Percentiles rank a stretch among this genome's conserved stretches.
phyloP scores from a whole-genome alignment of 1,140 invertebrate genomes.

The Eriosoma lanigerum region DNA sequence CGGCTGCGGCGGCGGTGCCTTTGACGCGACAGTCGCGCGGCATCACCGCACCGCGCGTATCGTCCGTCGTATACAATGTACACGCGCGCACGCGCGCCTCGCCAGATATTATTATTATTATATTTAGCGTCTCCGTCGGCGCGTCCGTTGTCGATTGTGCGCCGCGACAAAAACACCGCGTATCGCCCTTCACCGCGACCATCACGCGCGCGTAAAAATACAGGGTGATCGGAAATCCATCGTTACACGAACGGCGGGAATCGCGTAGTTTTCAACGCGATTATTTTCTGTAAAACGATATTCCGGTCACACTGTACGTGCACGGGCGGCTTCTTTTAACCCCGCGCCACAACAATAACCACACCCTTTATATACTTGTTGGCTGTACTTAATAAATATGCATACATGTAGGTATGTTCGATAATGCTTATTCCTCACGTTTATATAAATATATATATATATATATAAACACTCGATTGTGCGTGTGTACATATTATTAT shows the following conservation, averaged over 20 bases:
- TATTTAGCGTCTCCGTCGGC: no score
- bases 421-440: background rate
- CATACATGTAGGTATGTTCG: background rate
- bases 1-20: conserved; percentile 42
- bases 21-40: conserved; percentile 39
- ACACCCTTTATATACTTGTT: background rate
- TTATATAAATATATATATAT: background rate
- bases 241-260: no score
- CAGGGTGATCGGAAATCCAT: no score
- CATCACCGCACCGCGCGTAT: conserved; percentile 3
- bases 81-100: no score
- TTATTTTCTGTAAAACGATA: no score
- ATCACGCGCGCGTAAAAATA: no score
- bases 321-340: background rate
- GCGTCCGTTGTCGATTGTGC: background rate
- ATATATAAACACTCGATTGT: background rate
- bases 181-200: no score
- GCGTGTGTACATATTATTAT: no score
- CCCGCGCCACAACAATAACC: background rate
- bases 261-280: no score
- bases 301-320: background rate
- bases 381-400: background rate
- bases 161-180: background rate
- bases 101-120: no score
- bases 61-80: background rate